These are phyloP conservation scores for Nannoperca obscura DNA, from an alignment of 2,797 vertebrate genomes.

Conservation along the genomic window DNA sequence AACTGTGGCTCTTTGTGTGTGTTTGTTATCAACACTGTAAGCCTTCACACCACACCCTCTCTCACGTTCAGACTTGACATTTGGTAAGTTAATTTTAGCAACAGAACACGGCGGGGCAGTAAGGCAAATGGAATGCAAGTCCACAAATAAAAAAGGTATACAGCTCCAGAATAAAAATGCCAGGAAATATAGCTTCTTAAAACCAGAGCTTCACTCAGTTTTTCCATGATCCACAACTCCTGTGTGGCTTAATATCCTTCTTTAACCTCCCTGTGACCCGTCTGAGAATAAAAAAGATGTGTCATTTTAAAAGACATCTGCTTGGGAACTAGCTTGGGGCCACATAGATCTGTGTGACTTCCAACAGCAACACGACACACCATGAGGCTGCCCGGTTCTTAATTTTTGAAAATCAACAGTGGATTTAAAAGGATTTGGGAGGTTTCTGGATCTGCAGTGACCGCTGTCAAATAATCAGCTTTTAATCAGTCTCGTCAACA, in stretches of 20 bases:
- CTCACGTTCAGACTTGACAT: conserved; percentile 42
- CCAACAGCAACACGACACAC: conserved; percentile 21
- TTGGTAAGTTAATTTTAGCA: conserved; percentile 44
- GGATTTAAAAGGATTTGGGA: conserved; percentile 4
- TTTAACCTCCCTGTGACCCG: conserved; percentile 32
- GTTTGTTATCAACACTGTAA: conserved; percentile 6
- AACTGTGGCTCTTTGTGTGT: background rate
- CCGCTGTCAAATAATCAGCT: conserved; percentile 12
- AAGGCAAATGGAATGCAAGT: background rate
- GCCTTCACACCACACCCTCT: conserved; percentile 27
- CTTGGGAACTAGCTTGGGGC: background rate
- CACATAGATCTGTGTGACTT: background rate
- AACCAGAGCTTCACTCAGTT: background rate
- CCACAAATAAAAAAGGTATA: conserved; percentile 12
- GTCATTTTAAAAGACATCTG: conserved; percentile 37
- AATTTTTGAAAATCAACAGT: conserved; percentile 21
- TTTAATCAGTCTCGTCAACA: conserved; percentile 9
- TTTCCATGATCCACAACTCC: conserved; percentile 1
- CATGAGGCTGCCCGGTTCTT: conserved; percentile 10
- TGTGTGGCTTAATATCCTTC: conserved; percentile 5
- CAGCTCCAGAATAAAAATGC: conserved; percentile 12
- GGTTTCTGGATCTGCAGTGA: background rate
- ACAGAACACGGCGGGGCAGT: background rate
- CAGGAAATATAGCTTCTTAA: conserved; percentile 27
- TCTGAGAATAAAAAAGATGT: conserved; percentile 1